Base-by-base conservation (phyloP, 2,113 vertebrate species). In the Smithornis capensis region DNA sequence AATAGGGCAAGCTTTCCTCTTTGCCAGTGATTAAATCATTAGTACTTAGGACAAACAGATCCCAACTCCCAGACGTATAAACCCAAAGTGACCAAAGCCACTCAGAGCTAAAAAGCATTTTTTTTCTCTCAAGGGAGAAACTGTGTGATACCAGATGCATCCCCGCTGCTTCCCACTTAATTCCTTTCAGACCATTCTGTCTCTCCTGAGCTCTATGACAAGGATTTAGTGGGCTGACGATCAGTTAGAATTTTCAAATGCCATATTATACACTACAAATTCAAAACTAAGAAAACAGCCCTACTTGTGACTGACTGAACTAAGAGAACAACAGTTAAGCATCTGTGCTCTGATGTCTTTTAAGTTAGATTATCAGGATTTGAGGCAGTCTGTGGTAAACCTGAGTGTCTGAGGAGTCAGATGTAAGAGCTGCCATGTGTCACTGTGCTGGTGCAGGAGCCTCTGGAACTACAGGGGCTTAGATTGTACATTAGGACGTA, bases 381-480 rank as follows among this genome's bases (percentile, higher is more conserved):
- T 47, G 23, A 67, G 23, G 18, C 55, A 74, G 35, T 14, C 44
- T 90, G 29, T 14, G 33, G 19, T 35, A n/a, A 7, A 49, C 5
- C 10, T 63, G 59, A 10, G 25, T 50, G 5, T 12, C 4, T 12
- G 19, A 76, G 63, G 74, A 35, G 10, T 25, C 62, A n/a, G 47
- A 9, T 63, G 27, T 44, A 86, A 19, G 1, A 89, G 55, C 73
- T 89, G 90, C 63, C 0, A 0, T 1, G 6, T n/a, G 27, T 37
- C 0, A 0, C 31, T 24, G 1, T 8, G 29, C 8, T 42, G n/a
- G 23, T 73, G 49, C 55, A 62, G 45, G 5, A 16, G 24, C 67
- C 23, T 52, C 10, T 2, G 28, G 76, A 81, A 59, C 23, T 29
- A 11, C 15, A 1, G 3, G 3, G 4, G 25, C 17, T 56, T 24